Percentiles rank a stretch among this genome's conserved stretches.
Conservation (phyloP, 1,140 invertebrate species). For the Trissolcus basalis region DNA sequence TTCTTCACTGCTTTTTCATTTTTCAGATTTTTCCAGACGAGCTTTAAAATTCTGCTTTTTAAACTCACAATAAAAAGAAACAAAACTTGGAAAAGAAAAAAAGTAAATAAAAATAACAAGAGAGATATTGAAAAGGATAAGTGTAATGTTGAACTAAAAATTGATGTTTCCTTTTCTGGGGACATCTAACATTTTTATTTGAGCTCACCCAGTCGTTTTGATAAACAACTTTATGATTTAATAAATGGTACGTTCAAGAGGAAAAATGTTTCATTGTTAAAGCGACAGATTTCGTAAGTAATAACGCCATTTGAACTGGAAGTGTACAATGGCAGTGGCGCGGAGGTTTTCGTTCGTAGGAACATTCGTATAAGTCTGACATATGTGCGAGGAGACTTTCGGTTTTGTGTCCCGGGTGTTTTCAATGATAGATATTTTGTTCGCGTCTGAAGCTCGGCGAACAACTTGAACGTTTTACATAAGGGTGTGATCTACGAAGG, state of each 20-base stretch:
- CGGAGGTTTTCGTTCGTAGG: constrained; percentile 2
- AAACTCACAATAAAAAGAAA: no score
- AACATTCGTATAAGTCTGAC: constrained; percentile 21
- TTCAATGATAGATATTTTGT: constrained; percentile 69
- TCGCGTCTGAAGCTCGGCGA: constrained; percentile 60
- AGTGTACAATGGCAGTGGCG: not conserved
- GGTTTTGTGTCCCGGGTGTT: constrained; percentile 60
- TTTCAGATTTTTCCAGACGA: no score
- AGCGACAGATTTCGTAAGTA: constrained; percentile 16
- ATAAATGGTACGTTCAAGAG: constrained; percentile 1
- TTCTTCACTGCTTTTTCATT: constrained; percentile 37
- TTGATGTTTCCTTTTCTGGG: no score
- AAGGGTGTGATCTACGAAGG: constrained; percentile 70
- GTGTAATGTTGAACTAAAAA: no score
- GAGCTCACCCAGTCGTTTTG: constrained; percentile 6
- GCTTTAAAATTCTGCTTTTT: no score
- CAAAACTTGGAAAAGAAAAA: no score
- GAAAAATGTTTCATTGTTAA: constrained; percentile 22
- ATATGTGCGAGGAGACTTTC: constrained; percentile 7
- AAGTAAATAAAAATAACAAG: no score
- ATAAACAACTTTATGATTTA: constrained; percentile 26
- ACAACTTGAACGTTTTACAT: constrained; percentile 70
- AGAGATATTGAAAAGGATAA: no score
- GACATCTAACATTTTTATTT: no score
- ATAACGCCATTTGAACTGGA: not conserved